Base-by-base conservation (phyloP, 2,113 vertebrate genomes). In the Ahaetulla prasina region DNA sequence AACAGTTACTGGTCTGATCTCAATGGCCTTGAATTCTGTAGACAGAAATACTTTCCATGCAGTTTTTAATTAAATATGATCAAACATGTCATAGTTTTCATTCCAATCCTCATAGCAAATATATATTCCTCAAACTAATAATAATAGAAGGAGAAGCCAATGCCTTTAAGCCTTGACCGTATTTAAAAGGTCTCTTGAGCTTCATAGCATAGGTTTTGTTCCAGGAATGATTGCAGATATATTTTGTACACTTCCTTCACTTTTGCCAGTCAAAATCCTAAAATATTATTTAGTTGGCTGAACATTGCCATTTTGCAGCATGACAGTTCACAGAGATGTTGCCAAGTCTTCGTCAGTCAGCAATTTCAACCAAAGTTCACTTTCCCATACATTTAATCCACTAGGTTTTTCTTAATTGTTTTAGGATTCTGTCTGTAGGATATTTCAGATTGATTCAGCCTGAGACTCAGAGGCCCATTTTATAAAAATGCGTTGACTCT, bases 191-290 rank as follows among this genome's bases (percentile, higher is more conserved):
- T 92, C 94, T 96, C 94, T 45, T 88, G 93, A 96, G 95, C 87
- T 93, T 92, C 96, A 93, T 93, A 96, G 54, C 90, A 84, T 93
- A 94, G 93, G 90, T 93, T 94, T 94, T 96, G 93, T 97, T 95
- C 90, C 94, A 95, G 95, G 35, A 92, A 63, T 93, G 93, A 95
- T 89, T 94, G 93, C 90, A 96, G 96, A 95, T 95, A 94, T 95
- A 94, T 92, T 95, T 96, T 95, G 27, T 94, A 94, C 84, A 87
- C 95, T 96, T 95, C 94, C 87, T 96, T 93, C 68, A 74, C 95
- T 95, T 95, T 93, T 0, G 10, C 93, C 90, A 90, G 92, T 91
- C 68, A 88, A 95, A 96, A 55, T 93, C 94, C 94, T 89, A 93
- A 94, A 95, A 94, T 96, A 89, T 89, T 95, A 89, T 94, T 90